A percentile compares a stretch with the other conserved stretches of the same genome.
Evolutionary conservation across 1,140 invertebrate genomes (phyloP).

Genomic region (Drosophila dunni): DNA sequence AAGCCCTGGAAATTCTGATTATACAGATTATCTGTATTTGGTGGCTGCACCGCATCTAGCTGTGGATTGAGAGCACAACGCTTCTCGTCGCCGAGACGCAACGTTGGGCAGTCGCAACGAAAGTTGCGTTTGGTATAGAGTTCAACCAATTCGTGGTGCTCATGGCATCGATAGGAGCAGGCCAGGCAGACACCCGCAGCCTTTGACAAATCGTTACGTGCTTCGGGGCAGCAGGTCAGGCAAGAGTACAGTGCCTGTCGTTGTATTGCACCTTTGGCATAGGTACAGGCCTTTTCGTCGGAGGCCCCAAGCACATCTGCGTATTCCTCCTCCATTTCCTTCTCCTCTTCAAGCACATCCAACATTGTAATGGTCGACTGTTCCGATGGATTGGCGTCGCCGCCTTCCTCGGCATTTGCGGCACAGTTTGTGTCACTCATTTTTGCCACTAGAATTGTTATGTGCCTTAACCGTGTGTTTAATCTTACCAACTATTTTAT

Average conservation of each 20-base stretch:
- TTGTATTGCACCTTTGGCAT: slow-evolving; percentile 93
- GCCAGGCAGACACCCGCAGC: slow-evolving; percentile 96
- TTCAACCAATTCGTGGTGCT: slow-evolving; percentile 97
- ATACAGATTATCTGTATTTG: slow-evolving; percentile 93
- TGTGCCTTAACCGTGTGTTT: background rate
- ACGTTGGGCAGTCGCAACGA: slow-evolving; percentile 98
- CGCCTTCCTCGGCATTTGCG: slow-evolving; percentile 27
- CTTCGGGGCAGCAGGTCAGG: slow-evolving; percentile 92
- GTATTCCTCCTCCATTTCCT: slow-evolving; percentile 93
- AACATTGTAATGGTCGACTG: slow-evolving; percentile 89
- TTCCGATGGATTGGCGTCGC: slow-evolving; percentile 60
- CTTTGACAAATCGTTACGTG: slow-evolving; percentile 86
- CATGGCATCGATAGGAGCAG: slow-evolving; percentile 97
- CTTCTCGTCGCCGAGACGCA: slow-evolving; percentile 88
- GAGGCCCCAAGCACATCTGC: slow-evolving; percentile 93
- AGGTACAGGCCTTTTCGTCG: slow-evolving; percentile 77
- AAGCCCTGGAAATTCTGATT: slow-evolving; percentile 97
- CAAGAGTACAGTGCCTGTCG: slow-evolving; percentile 98
- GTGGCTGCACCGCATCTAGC: slow-evolving; percentile 86
- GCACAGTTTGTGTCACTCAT: slow-evolving; percentile 56
- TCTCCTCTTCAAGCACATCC: slow-evolving; percentile 91
- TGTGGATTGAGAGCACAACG: slow-evolving; percentile 64
- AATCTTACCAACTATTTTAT: background rate
- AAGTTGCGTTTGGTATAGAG: slow-evolving; percentile 99
- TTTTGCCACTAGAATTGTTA: background rate